Evolutionary conservation across 1,140 invertebrate genomes (phyloP).

Genomic region (Eriocheir sinensis): DNA sequence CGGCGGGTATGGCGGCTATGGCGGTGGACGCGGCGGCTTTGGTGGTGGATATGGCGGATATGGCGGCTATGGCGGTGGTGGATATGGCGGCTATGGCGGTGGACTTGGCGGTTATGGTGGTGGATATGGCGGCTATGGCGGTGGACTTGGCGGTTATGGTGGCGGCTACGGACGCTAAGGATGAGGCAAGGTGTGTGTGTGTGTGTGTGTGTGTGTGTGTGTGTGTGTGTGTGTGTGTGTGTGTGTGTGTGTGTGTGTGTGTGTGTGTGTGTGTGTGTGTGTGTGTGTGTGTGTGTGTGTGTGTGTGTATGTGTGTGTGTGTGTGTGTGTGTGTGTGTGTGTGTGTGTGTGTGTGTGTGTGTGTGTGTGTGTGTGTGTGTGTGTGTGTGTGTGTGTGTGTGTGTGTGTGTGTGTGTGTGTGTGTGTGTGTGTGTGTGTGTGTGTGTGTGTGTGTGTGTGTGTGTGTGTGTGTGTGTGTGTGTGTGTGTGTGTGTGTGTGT

Average conservation of each 20-base stretch:
- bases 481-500: not conserved
- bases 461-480: constrained; percentile 29
- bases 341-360: not conserved
- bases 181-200: constrained; percentile 28
- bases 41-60: too few relatives aligned
- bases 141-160: too few relatives aligned
- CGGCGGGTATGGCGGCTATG: too few relatives aligned
- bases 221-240: constrained; percentile 4
- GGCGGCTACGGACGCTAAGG: too few relatives aligned
- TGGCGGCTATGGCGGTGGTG: too few relatives aligned
- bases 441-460: constrained; percentile 32
- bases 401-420: constrained; percentile 19
- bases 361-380: constrained; percentile 43
- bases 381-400: constrained; percentile 44
- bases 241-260: constrained; percentile 28
- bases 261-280: constrained; percentile 32
- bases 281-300: constrained; percentile 32
- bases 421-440: constrained; percentile 34
- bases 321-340: not conserved
- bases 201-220: not conserved
- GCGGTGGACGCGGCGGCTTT: too few relatives aligned
- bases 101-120: too few relatives aligned
- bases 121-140: too few relatives aligned
- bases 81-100: too few relatives aligned
- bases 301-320: constrained; percentile 29